Conservation (phyloP, 2,888 invertebrate species). For the Pyrochroa serraticornis region DNA sequence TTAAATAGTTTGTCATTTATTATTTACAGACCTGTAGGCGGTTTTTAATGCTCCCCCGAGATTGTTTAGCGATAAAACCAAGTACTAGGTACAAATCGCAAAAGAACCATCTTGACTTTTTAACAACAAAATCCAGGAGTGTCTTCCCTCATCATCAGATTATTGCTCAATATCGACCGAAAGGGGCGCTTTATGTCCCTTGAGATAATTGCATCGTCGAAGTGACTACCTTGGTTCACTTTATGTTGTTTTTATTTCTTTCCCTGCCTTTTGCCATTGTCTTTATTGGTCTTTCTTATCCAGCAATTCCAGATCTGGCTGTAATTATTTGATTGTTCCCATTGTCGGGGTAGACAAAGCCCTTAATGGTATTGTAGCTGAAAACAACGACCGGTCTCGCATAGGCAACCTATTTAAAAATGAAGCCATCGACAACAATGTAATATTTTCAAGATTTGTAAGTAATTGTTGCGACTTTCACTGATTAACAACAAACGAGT, state of each 20-base stretch:
- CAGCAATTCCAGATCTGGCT: too few species aligned
- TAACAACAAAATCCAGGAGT: too few species aligned
- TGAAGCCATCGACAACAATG: constrained; percentile 17
- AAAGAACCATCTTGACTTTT: too few species aligned
- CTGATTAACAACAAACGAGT: constrained; percentile 8
- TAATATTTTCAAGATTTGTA: constrained; percentile 16
- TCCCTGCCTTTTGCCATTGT: background rate
- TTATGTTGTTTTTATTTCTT: constrained; percentile 8
- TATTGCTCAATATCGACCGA: too few species aligned
- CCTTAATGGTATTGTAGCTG: too few species aligned
- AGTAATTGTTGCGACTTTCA: constrained; percentile 20
- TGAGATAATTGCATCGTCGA: too few species aligned
- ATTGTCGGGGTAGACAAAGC: too few species aligned
- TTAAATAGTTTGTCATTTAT: constrained; percentile 21
- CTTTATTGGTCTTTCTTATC: background rate
- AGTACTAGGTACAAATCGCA: background rate
- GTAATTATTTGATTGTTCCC: too few species aligned
- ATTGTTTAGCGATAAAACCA: constrained; percentile 1
- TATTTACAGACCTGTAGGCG: constrained; percentile 17
- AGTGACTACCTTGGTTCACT: background rate
- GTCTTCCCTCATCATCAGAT: too few species aligned
- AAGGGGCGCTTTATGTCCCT: too few species aligned
- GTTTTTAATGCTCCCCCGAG: background rate
- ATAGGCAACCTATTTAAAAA: constrained; percentile 14
- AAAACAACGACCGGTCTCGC: constrained; percentile 10